Conservation (phyloP, 2,888 invertebrate species). For the Andrena trimmerana region DNA sequence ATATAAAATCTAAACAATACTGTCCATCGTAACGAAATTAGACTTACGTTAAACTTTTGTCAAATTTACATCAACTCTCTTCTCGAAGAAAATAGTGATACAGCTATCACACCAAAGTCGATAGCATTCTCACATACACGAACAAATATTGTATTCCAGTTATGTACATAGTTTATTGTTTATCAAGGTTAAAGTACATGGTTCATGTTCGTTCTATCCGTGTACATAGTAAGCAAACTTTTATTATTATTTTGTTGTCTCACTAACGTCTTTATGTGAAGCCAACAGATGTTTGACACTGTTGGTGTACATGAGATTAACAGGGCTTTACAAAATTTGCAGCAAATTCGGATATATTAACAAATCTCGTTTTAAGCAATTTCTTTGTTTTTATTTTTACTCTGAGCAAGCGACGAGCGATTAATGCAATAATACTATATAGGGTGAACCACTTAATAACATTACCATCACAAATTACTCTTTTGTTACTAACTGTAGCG, state of each 20-base stretch:
- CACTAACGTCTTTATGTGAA: constrained; percentile 46
- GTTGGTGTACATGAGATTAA: constrained; percentile 48
- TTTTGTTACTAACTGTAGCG: not conserved
- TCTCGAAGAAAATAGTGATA: constrained; percentile 10
- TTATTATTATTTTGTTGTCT: constrained; percentile 59
- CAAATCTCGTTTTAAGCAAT: constrained; percentile 29
- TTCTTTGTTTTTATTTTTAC: constrained; percentile 56
- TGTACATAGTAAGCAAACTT: constrained; percentile 41
- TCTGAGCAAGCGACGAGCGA: not conserved
- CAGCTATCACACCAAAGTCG: not conserved
- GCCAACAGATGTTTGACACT: constrained; percentile 34
- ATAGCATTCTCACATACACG: not conserved
- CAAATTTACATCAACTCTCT: not conserved
- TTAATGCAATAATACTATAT: constrained; percentile 22
- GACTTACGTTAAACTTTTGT: not conserved
- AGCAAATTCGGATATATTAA: constrained; percentile 43
- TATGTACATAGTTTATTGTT: not conserved
- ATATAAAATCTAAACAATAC: not conserved
- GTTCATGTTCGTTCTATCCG: not conserved
- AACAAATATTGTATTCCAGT: not conserved
- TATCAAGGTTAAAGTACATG: not conserved
- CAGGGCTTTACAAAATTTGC: constrained; percentile 43
- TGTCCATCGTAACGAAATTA: not conserved
- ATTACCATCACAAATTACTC: constrained; percentile 2
- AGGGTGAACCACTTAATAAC: constrained; percentile 1